Percentiles rank a stretch among this genome's conserved stretches.
Conservation (phyloP, 2,113 vertebrate genomes). For the Struthio camelus region DNA sequence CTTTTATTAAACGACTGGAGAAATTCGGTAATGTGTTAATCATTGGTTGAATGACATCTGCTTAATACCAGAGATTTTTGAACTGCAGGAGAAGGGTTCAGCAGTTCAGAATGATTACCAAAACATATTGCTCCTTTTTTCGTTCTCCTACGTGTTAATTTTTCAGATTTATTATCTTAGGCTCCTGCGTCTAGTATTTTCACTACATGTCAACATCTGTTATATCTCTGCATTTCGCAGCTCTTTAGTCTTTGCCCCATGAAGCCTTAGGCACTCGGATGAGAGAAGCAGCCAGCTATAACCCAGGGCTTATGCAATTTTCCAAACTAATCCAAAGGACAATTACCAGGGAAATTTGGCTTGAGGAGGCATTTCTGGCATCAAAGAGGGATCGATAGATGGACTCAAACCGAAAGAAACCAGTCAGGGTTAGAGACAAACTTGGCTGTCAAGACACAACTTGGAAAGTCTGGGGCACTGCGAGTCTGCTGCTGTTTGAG, state of each 20-base stretch:
- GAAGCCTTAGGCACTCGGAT: neutral
- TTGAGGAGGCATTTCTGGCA: neutral
- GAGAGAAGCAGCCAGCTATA: neutral
- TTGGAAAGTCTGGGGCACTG: neutral
- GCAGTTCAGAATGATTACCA: slow-evolving; percentile 62
- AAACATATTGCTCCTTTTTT: slow-evolving; percentile 68
- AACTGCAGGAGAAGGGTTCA: slow-evolving; percentile 17
- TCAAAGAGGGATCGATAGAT: neutral
- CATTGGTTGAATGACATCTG: slow-evolving; percentile 63
- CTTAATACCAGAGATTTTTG: slow-evolving; percentile 13
- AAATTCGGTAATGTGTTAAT: slow-evolving; percentile 72
- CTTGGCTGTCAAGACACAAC: neutral
- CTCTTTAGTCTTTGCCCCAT: slow-evolving; percentile 12
- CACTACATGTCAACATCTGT: slow-evolving; percentile 30
- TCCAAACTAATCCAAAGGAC: slow-evolving; percentile 6
- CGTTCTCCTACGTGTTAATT: slow-evolving; percentile 55
- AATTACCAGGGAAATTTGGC: neutral
- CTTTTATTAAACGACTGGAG: slow-evolving; percentile 46
- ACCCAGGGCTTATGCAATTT: neutral
- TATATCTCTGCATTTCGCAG: neutral
- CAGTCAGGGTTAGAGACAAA: neutral
- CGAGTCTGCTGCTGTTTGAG: neutral
- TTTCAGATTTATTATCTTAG: slow-evolving; percentile 60
- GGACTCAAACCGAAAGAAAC: neutral
- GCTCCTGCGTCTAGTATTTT: slow-evolving; percentile 23